Base-by-base conservation (phyloP, 2,888 invertebrate genomes). In the Philopedon plagiatum region DNA sequence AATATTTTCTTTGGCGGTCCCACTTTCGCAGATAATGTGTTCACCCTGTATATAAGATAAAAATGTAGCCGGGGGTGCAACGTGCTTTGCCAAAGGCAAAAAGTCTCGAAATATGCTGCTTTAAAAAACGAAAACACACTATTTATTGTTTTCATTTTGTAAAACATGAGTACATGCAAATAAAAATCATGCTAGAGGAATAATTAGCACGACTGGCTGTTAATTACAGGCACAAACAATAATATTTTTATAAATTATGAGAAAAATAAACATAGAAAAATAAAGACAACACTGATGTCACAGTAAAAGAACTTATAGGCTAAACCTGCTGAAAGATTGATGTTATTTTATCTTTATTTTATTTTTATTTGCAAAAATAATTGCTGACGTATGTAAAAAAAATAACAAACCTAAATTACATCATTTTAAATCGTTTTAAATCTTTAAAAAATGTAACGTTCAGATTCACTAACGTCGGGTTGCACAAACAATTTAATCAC, bases 201-300 rank as follows among this genome's bases (percentile, higher is more conserved):
- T n/a, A 34, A n/a, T 34, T 34, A 34, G 34, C 34, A 34, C n/a
- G 5, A n/a, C n/a, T 34, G 2, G 8, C n/a, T n/a, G 34, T 34
- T 34, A 34, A 41, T 41, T 41, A 41, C 7, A 15, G 44, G 11
- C 21, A 8, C 21, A 44, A 44, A 44, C 44, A 44, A 44, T n/a
- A 4, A 44, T 44, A 46, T 23, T 23, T 23, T 21, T 46, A 23
- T 23, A 23, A 44, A 21, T 18, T 44, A 46, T 44, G 19, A 11
- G 23, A 46, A 46, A 46, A 46, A 46, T 46, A 46, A 23, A 46
- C 7, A 46, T 21, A 23, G 23, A 46, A 46, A n/a, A 19, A 23
- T 21, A 46, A 46, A 46, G 21, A 23, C 23, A 46, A n/a, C n/a
- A 46, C 23, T 46, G 46, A 46, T 46, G 46, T 23, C 46, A 46